Base-by-base conservation (phyloP, 2,888 invertebrate genomes). In the Trichopoda pennipes region DNA sequence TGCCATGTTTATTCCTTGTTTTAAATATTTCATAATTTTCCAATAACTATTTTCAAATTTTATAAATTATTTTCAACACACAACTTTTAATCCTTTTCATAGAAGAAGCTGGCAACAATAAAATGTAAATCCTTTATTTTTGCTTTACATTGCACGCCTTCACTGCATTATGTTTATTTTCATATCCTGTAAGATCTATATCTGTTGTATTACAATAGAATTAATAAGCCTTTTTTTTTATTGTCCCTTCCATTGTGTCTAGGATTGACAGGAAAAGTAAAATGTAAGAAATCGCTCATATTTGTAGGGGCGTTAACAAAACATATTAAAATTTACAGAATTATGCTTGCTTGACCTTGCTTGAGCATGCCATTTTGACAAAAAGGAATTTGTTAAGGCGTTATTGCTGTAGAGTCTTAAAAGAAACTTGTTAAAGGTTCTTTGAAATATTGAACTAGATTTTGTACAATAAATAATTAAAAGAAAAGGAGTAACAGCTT, bases 291-390 rank as follows among this genome's bases (percentile, higher is more conserved):
- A 56, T 38, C n/a, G n/a, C n/a, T 56, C 23, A 51, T 58, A 74
- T 64, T 74, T 76, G 60, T 49, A 53, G 60, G 75, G 75, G 75
- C 68, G 75, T 76, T 76, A 32, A 76, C 75, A 42, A 76, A 76
- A 76, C 60, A 60, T 76, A 60, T 60, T 44, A 35, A 68, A 76
- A 60, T 68, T 76, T 60, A 51, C 58, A 9, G 68, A 68, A 76
- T 53, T 68, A 66, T 42, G n/a, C 28, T 51, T 42, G n/a, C 28
- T 51, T 53, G 68, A 68, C 75, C 75, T 76, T 76, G 53, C 23
- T 35, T n/a, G 8, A 44, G 21, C 19, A 73, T 55, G 19, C 44
- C 21, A 47, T 58, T 70, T 49, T 14, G 9, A 28, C n/a, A 38
- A 12, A 14, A 16, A 21, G 35, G 38, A 66, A 32, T 68, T 66